Evolutionary conservation across 1,140 invertebrate genomes (phyloP), one percentile per base, ranked within the genome.

Genomic region (Bombus terrestris): DNA sequence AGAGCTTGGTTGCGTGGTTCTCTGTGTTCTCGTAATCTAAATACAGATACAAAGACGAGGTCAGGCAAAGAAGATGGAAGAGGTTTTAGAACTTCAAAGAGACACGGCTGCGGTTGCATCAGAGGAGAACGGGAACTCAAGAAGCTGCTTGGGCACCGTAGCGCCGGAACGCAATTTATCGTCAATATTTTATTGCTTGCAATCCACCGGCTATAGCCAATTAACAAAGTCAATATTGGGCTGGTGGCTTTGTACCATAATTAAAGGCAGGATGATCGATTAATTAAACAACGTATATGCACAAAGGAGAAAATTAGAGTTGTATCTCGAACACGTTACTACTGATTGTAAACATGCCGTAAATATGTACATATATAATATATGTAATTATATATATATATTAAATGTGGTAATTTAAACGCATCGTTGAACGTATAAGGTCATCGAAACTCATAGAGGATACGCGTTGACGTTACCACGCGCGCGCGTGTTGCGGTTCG

Each of bases 131-230:
- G 22, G 47, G 32, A 32, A 41, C n/a, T 59, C 18, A 47, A 78
- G 82, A 57, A 69, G 66, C 4, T 28, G 53, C 2, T 12, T 25
- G 32, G 28, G 4, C 78, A 9, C 4, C 32, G 5, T 35, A 22
- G 43, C 10, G 37, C 10, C 66, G 73, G 62, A 83, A 76, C 83
- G 57, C 72, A 71, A 89, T 88, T 86, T 88, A 86, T 86, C 71
- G 83, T 82, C 76, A 68, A 88, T 89, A 86, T 88, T 88, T 85
- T 84, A 71, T 66, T 57, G 77, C 43, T 57, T 32, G 53, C n/a
- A 32, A 69, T 37, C 35, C 85, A 47, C 35, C n/a, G 64, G 47
- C 37, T 73, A 89, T 77, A 72, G 74, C 74, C 74, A 77, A 88
- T 85, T 86, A 88, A 89, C 78, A 64, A 35, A 76, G 87, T 82